These are phyloP conservation scores for Acropora yongei DNA, from an alignment of 64 coral and sea anemone genomes.

Conservation along the genomic window DNA sequence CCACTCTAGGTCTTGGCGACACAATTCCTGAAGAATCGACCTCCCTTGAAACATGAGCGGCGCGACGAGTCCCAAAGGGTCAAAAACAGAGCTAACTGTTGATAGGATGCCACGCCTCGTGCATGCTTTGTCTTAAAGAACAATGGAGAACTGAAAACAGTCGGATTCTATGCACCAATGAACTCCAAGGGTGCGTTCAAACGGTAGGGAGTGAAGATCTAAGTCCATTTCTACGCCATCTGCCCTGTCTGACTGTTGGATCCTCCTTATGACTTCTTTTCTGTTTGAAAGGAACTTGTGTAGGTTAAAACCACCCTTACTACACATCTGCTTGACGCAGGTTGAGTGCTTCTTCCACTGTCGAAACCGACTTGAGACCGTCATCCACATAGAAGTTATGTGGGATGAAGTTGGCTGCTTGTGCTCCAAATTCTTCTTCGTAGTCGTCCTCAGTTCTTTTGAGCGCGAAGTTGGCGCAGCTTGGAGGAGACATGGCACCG, in stretches of 20 bases:
- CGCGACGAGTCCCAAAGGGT: neutral
- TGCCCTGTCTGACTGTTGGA: neutral
- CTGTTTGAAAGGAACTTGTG: slow-evolving; percentile 35
- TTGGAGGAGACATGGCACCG: neutral
- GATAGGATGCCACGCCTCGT: neutral
- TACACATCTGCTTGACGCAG: too few species aligned
- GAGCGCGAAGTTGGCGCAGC: neutral
- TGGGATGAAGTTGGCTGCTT: too few species aligned
- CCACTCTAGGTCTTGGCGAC: too few species aligned
- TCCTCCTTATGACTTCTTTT: slow-evolving; percentile 1
- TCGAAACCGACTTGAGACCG: too few species aligned
- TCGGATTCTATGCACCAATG: neutral
- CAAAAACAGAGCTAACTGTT: neutral
- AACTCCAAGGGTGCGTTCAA: neutral
- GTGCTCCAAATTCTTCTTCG: too few species aligned
- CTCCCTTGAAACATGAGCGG: neutral
- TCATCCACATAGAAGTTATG: too few species aligned
- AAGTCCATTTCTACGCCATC: neutral
- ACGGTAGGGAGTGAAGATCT: neutral
- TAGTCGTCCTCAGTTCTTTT: too few species aligned
- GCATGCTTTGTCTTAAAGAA: neutral
- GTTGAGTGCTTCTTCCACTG: too few species aligned
- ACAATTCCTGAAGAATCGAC: neutral
- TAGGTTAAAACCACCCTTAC: neutral
- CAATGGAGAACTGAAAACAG: neutral